Conservation (phyloP, 2,888 invertebrate genomes). For the Apocheima hispidaria region DNA sequence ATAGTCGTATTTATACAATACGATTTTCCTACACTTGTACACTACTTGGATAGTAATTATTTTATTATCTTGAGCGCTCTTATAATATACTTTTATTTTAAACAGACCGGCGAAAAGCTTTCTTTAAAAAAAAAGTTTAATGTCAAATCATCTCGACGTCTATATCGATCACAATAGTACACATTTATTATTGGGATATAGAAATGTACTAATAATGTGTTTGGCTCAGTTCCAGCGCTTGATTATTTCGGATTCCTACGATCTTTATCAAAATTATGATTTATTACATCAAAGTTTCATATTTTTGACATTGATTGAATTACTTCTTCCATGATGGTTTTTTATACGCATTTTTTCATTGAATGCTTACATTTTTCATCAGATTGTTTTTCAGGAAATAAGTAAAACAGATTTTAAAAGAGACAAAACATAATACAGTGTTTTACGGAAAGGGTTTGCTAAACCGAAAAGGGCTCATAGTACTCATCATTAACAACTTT, state of each 20-base stretch:
- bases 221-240: conserved; percentile 58
- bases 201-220: conserved; percentile 49
- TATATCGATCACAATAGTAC: conserved; percentile 51
- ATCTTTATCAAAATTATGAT: conserved; percentile 55
- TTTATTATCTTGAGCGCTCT: too few relatives aligned
- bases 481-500: too few relatives aligned
- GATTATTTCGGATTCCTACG: conserved; percentile 52
- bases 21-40: too few relatives aligned
- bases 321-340: conserved; percentile 16
- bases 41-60: too few relatives aligned
- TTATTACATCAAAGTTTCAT: conserved; percentile 37
- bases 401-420: too few relatives aligned
- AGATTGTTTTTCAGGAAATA: background rate
- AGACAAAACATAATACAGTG: too few relatives aligned
- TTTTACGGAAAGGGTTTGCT: too few relatives aligned
- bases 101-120: background rate
- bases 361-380: conserved; percentile 16
- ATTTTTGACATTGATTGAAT: conserved; percentile 23
- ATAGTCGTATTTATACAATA: too few relatives aligned
- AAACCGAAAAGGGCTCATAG: too few relatives aligned
- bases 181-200: conserved; percentile 60
- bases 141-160: background rate
- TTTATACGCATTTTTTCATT: conserved; percentile 12
- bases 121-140: background rate
- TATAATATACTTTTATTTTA: background rate